Evolutionary conservation across 1,140 invertebrate species (phyloP).

Genomic region (Aphidius ervi): DNA sequence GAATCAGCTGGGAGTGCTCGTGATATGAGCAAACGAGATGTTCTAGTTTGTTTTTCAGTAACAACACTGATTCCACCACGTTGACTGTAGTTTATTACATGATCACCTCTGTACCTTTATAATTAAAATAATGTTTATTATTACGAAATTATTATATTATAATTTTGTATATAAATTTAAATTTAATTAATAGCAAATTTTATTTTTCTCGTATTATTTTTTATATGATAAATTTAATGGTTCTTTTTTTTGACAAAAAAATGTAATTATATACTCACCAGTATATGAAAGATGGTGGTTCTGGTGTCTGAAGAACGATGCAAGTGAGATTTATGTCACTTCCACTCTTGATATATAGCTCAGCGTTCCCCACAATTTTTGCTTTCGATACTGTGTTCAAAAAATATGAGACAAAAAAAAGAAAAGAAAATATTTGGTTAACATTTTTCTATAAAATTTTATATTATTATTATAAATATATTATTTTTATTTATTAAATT

Average conservation of each 20-base stretch:
- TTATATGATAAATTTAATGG: neutral
- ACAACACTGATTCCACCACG: conserved; percentile 80
- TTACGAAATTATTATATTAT: too few relatives aligned
- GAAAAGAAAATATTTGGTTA: neutral
- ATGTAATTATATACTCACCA: conserved; percentile 57
- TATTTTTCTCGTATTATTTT: too few relatives aligned
- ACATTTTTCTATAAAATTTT: neutral
- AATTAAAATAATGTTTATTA: conserved; percentile 1
- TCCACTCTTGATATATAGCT: conserved; percentile 81
- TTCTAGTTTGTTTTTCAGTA: conserved; percentile 80
- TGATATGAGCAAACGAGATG: conserved; percentile 77
- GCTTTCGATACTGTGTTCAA: conserved; percentile 75
- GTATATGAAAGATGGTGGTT: conserved; percentile 86
- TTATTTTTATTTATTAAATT: too few relatives aligned
- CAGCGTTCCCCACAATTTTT: conserved; percentile 78
- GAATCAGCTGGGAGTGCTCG: conserved; percentile 72
- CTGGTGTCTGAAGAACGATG: conserved; percentile 77
- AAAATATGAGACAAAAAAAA: conserved; percentile 12
- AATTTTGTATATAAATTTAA: too few relatives aligned
- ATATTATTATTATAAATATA: neutral
- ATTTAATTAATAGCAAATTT: neutral
- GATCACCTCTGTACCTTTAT: conserved; percentile 68
- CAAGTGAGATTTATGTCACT: conserved; percentile 89
- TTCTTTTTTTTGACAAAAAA: neutral
- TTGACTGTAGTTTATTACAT: conserved; percentile 84